These are phyloP conservation scores for Yasuhikotakia modesta DNA, from an alignment of 2,797 vertebrate species.

Conservation along the genomic window DNA sequence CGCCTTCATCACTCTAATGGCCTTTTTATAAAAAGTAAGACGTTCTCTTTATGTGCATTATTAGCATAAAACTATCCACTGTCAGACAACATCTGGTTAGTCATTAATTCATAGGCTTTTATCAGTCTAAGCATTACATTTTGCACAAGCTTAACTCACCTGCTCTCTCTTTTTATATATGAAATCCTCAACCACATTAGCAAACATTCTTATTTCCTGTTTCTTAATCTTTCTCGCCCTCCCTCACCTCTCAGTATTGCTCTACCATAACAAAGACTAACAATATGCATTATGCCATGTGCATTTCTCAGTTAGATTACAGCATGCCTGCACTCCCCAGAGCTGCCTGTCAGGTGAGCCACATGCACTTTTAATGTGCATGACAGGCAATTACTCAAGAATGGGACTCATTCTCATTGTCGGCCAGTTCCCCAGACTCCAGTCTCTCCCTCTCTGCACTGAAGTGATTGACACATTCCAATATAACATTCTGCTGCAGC, in stretches of 20 bases:
- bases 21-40: not conserved
- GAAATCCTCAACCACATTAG: not conserved
- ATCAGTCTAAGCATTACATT: not conserved
- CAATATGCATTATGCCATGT: slow-evolving; percentile 8
- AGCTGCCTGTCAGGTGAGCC: slow-evolving; percentile 43
- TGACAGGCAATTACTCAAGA: slow-evolving; percentile 55
- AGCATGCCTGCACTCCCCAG: slow-evolving; percentile 1
- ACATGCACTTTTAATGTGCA: slow-evolving; percentile 47
- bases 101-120: not conserved
- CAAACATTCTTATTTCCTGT: not conserved
- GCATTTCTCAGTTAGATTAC: slow-evolving; percentile 40
- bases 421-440: slow-evolving; percentile 25
- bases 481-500: slow-evolving; percentile 23
- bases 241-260: slow-evolving; percentile 7
- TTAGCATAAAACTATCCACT: slow-evolving; percentile 7
- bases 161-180: not conserved
- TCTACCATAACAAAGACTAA: slow-evolving; percentile 5
- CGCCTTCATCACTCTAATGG: not conserved
- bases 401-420: slow-evolving; percentile 36
- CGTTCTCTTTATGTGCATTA: not conserved
- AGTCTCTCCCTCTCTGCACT: not conserved
- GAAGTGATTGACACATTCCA: slow-evolving; percentile 19
- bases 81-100: not conserved
- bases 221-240: not conserved
- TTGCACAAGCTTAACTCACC: not conserved